phyloP scores from a whole-genome alignment of 2,113 vertebrate genomes.

The Willisornis vidua region DNA sequence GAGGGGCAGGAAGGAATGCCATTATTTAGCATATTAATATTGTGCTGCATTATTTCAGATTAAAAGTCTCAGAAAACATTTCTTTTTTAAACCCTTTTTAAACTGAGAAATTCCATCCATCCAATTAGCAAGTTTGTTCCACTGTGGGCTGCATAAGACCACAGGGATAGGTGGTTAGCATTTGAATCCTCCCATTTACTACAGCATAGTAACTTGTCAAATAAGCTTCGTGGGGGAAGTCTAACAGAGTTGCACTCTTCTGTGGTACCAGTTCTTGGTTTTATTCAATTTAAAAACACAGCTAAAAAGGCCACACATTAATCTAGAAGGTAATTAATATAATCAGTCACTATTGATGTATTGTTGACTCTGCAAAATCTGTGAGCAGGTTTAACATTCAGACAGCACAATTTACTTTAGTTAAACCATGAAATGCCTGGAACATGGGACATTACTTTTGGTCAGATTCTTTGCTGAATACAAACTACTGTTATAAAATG shows the following conservation, averaged over 20 bases:
- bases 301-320: not conserved
- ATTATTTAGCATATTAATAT: not conserved
- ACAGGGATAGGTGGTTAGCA: not conserved
- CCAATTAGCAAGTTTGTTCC: not conserved
- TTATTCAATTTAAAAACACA: not conserved
- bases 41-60: not conserved
- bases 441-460: not conserved
- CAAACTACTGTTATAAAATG: not conserved
- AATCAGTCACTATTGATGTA: not conserved
- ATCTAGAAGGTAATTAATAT: constrained; percentile 10
- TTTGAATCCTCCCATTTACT: not conserved
- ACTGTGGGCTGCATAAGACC: not conserved
- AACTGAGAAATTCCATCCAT: not conserved
- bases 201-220: not conserved
- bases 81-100: not conserved
- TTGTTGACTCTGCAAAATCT: constrained; percentile 19
- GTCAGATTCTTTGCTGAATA: not conserved
- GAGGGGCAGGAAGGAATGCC: not conserved
- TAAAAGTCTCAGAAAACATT: not conserved
- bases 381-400: not conserved
- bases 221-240: not conserved
- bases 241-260: not conserved
- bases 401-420: not conserved
- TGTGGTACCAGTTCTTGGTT: not conserved
- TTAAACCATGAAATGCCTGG: not conserved